A percentile compares a stretch with the other conserved stretches of the same genome.
Evolutionary conservation across 2,113 vertebrate genomes (phyloP).

Genomic region (Thryonomys swinderianus): DNA sequence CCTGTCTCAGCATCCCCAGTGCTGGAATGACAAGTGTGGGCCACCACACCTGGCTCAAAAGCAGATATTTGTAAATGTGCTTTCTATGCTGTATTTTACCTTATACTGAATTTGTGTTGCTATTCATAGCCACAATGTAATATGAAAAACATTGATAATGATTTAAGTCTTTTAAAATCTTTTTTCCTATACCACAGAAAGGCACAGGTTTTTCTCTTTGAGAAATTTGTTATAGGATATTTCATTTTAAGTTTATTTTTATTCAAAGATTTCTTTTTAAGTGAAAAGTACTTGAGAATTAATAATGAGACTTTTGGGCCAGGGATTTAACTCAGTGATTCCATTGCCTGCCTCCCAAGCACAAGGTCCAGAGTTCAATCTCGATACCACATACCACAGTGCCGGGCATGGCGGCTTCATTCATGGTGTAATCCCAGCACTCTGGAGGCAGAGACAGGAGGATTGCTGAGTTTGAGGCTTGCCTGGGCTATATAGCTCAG

Average conservation of each 20-base stretch:
- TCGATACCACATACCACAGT: too few species aligned
- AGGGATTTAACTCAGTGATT: too few species aligned
- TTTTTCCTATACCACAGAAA: neutral
- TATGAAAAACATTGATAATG: neutral
- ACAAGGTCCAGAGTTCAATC: too few species aligned
- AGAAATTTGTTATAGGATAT: constrained; percentile 21
- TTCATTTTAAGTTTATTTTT: constrained; percentile 32
- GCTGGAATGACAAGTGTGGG: too few species aligned
- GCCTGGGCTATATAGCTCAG: too few species aligned
- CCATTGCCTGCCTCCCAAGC: too few species aligned
- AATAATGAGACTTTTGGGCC: neutral
- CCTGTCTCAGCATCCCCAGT: too few species aligned
- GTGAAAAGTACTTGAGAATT: constrained; percentile 14
- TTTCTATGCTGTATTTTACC: constrained; percentile 20
- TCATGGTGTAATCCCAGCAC: too few species aligned
- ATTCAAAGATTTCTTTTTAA: constrained; percentile 6
- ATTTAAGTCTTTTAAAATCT: neutral
- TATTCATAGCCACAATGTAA: constrained; percentile 19
- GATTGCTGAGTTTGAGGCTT: too few species aligned
- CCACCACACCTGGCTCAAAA: neutral
- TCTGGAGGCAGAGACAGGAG: too few species aligned
- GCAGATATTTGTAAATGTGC: neutral
- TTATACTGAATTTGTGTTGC: neutral
- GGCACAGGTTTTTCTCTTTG: constrained; percentile 17
- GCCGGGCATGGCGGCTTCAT: too few species aligned